Base-by-base conservation (phyloP, 2,888 invertebrate species). In the Spilosoma lubricipeda region DNA sequence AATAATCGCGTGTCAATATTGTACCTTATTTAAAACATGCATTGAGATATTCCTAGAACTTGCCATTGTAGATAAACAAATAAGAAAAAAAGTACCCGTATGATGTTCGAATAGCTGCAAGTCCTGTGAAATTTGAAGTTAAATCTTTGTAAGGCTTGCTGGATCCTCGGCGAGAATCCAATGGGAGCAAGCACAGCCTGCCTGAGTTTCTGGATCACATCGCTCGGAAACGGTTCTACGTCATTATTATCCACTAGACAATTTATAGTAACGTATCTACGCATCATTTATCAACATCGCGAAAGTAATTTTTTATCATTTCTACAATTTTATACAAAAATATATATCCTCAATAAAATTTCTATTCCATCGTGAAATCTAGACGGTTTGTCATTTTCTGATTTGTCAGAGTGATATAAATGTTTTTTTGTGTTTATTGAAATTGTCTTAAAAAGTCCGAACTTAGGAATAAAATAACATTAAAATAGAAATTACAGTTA, bases 91-190 rank as follows among this genome's bases (percentile, higher is more conserved):
- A 69, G 70, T 88, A 91, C 93, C 88, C 87, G 82, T 79, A 90
- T 84, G 80, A 92, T 86, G 82, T 92, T 87, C n/a, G 87, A 86
- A 77, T 83, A 90, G 77, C 95, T 95, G 85, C 92, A 93, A 80
- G 90, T 88, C 75, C 94, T 90, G 75, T 95, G 95, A 77, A 90
- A 95, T 80, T 86, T 87, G 74, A 95, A 95, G 77, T 94, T 89
- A 39, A 90, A 87, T 75, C 86, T 88, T 78, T 91, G 89, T 73
- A 95, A 85, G 39, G 93, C 90, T 83, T 92, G 89, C 77, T 89
- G 90, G 59, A 95, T 93, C 72, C 87, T 89, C 2, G 91, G 92
- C 74, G 83, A 90, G 80, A 90, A 92, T 52, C 86, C 67, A 45
- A 86, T 79, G n/a, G 92, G 92, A 20, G 89, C 86, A 30, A 94